A percentile compares a stretch with the other conserved stretches of the same genome.
Evolutionary conservation across 2,797 vertebrate species (phyloP).

Genomic region (Malurus splendens): DNA sequence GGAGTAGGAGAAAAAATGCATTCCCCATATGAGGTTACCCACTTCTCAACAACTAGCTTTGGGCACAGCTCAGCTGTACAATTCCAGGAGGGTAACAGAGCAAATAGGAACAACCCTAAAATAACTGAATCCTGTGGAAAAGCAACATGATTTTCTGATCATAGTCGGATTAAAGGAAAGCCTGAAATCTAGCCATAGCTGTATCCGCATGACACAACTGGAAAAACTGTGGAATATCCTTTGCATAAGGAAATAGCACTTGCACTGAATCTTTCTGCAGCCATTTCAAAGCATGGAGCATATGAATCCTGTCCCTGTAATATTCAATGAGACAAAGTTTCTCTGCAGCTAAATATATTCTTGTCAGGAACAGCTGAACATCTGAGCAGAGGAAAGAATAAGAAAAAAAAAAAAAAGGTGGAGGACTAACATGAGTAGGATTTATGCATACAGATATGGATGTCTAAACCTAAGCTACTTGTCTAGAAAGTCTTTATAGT

Average conservation of each 20-base stretch:
- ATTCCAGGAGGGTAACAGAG: neutral
- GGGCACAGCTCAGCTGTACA: neutral
- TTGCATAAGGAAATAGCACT: neutral
- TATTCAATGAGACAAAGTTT: neutral
- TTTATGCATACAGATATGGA: neutral
- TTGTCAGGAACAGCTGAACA: neutral
- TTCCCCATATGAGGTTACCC: accelerated
- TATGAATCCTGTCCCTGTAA: neutral
- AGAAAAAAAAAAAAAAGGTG: neutral
- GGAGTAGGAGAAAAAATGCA: neutral
- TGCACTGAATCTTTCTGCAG: neutral
- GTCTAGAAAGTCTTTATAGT: neutral
- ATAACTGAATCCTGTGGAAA: neutral
- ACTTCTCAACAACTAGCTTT: neutral
- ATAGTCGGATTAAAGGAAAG: neutral
- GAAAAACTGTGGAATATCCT: neutral
- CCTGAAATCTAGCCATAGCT: neutral
- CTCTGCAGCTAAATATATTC: neutral
- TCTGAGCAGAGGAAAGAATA: neutral
- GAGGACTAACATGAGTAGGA: neutral
- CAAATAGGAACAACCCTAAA: neutral
- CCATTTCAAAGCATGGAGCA: neutral
- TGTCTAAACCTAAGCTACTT: neutral
- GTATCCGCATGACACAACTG: neutral
- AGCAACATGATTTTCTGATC: neutral